Conservation (phyloP, 2,113 vertebrate species). For the Festucalex cinctus region DNA sequence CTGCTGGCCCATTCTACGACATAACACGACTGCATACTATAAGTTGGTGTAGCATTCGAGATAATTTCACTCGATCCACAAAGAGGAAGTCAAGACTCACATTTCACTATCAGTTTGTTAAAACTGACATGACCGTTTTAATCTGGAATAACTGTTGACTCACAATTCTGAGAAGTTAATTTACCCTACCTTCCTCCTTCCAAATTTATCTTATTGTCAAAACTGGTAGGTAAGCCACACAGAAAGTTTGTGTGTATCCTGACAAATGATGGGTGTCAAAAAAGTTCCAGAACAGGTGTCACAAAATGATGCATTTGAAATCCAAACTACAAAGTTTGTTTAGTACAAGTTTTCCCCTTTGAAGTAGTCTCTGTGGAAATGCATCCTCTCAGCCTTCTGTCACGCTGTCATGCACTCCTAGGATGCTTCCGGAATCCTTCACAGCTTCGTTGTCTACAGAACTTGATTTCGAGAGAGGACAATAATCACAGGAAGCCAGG, state of each 20-base stretch:
- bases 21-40: too few species aligned
- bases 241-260: neutral
- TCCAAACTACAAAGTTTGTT: neutral
- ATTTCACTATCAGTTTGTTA: slow-evolving; percentile 23
- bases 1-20: too few species aligned
- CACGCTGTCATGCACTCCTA: neutral
- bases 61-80: slow-evolving; percentile 14
- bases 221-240: slow-evolving; percentile 8
- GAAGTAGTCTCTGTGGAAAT: neutral
- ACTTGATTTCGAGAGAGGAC: neutral
- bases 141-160: neutral
- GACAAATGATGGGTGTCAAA: neutral
- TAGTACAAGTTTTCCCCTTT: too few species aligned
- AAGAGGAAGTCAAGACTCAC: slow-evolving; percentile 50
- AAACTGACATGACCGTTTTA: neutral
- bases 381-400: neutral
- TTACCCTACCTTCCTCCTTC: neutral
- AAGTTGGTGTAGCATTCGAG: neutral
- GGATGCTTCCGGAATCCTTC: too few species aligned
- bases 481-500: too few species aligned
- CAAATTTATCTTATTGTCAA: neutral
- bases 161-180: neutral
- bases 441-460: neutral
- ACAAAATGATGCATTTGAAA: neutral
- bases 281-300: neutral